Conservation (phyloP, 2,797 vertebrate genomes). For the Poliocrania exsul region DNA sequence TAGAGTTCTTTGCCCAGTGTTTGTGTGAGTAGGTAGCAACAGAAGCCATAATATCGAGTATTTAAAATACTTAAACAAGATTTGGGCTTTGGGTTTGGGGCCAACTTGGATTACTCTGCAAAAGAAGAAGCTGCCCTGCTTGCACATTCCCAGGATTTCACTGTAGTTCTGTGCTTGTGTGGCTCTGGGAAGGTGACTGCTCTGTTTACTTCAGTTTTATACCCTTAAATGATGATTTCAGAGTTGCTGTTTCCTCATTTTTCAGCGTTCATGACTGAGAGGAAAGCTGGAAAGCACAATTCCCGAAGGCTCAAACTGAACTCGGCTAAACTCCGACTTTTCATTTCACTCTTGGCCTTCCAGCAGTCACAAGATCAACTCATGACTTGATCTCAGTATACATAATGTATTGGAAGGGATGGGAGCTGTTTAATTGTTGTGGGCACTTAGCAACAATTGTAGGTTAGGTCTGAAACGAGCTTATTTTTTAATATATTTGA, state of each 20-base stretch:
- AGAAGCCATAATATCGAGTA: neutral
- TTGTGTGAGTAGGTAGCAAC: neutral
- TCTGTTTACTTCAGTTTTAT: neutral
- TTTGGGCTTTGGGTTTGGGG: neutral
- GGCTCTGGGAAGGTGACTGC: neutral
- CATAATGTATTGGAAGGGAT: slow-evolving; percentile 37
- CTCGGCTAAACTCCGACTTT: slow-evolving; percentile 32
- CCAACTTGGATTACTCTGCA: neutral
- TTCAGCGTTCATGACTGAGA: neutral
- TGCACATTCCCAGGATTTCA: neutral
- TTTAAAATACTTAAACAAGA: neutral
- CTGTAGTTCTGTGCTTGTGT: neutral
- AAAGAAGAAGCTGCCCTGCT: neutral
- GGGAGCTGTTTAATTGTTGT: slow-evolving; percentile 17
- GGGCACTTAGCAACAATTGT: neutral
- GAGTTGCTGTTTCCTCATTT: slow-evolving; percentile 8
- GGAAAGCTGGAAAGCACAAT: slow-evolving; percentile 29
- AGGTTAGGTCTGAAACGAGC: neutral
- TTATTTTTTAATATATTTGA: neutral
- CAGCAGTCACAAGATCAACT: slow-evolving; percentile 60
- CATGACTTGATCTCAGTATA: slow-evolving; percentile 50
- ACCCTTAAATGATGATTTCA: neutral
- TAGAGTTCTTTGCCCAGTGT: neutral
- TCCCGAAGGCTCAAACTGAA: slow-evolving; percentile 28
- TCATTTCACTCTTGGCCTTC: slow-evolving; percentile 48